Base-by-base conservation (phyloP, 2,113 vertebrate species). In the Perca flavescens region DNA sequence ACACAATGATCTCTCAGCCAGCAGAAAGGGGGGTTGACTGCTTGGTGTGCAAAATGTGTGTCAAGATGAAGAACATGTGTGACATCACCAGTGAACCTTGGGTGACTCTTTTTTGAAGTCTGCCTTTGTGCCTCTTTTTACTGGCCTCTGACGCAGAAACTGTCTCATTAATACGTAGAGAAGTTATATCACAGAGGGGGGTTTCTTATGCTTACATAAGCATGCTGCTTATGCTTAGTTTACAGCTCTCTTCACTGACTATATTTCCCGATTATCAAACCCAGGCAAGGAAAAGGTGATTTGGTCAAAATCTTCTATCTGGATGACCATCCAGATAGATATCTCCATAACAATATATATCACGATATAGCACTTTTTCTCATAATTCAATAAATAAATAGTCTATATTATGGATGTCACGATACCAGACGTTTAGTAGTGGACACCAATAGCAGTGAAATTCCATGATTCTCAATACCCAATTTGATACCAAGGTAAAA, bases 51-150 rank as follows among this genome's bases (percentile, higher is more conserved):
- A n/a, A 54, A 82, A 63, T 56, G 61, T 49, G 52, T 66, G 74
- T 64, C 52, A 89, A 79, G 73, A 91, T 65, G 81, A 74, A 85
- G 72, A 87, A 75, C 74, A 71, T 56, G 77, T 76, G 66, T 86
- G 73, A 87, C 86, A 89, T 88, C 73, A 90, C 17, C 64, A 71
- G 54, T 83, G 86, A 92, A 88, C 88, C 86, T 67, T 74, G 46
- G 85, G 57, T 81, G 77, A 85, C 78, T 85, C 82, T 52, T 80
- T 65, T 65, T 77, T 47, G 43, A 66, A 77, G n/a, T 71, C 54
- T 43, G 75, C 60, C 47, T 82, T 67, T 72, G 56, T 77, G 61
- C 28, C 43, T 64, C 31, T 58, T 74, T 71, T 66, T 64, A 21
- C 21, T 69, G 11, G 61, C 50, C 54, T 83, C 73, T 76, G 70